Evolutionary conservation across 2,113 vertebrate species (phyloP).

Genomic region (Myxocyprinus asiaticus): DNA sequence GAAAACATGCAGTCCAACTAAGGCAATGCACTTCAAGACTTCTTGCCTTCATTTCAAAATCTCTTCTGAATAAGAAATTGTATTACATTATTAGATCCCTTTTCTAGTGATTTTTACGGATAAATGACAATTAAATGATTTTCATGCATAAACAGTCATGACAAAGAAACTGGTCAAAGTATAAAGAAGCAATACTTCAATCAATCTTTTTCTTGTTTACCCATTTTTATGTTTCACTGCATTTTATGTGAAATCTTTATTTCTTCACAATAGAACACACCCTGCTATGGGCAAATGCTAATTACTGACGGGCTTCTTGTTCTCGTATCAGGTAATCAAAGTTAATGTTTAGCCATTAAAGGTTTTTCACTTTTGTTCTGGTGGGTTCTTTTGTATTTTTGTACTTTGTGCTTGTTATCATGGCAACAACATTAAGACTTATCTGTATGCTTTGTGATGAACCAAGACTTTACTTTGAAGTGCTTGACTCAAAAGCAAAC

Average conservation of each 20-base stretch:
- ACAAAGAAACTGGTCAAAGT: not conserved
- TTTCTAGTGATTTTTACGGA: not conserved
- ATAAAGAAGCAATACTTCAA: not conserved
- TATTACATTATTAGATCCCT: not conserved
- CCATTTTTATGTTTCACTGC: not conserved
- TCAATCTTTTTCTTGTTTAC: too few species aligned
- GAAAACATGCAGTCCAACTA: not conserved
- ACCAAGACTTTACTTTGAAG: not conserved
- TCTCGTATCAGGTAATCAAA: constrained; percentile 15
- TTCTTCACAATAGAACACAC: not conserved
- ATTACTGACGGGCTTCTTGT: not conserved
- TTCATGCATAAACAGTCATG: not conserved
- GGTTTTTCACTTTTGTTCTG: constrained; percentile 8
- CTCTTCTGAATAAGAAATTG: too few species aligned
- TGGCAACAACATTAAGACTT: not conserved
- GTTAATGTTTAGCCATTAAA: not conserved
- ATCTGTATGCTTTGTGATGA: not conserved
- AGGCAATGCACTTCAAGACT: too few species aligned
- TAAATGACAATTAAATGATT: not conserved
- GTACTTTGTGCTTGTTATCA: not conserved
- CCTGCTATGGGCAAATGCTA: not conserved
- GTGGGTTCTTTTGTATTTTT: not conserved
- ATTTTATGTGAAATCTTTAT: not conserved
- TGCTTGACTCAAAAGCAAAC: not conserved
- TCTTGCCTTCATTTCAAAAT: too few species aligned